Percentiles rank a stretch among this genome's conserved stretches.
These are phyloP conservation scores for Goniozus legneri DNA, from an alignment of 1,140 invertebrate species.

Conservation along the genomic window DNA sequence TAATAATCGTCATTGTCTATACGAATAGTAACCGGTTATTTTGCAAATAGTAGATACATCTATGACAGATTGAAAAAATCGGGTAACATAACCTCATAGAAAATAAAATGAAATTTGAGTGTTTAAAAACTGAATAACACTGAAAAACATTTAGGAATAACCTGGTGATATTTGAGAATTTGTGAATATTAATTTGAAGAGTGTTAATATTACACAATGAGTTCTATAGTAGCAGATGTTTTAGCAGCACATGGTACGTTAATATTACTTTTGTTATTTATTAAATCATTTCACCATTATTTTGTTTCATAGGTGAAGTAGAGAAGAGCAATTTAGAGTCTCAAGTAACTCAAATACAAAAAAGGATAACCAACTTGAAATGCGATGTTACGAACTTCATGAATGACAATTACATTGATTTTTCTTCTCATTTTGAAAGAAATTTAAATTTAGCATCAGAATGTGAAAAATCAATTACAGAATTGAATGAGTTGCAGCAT, in stretches of 20 bases:
- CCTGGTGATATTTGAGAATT: neutral
- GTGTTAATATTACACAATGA: conserved; percentile 1
- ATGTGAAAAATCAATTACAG: conserved; percentile 49
- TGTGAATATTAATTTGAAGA: neutral
- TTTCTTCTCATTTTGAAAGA: conserved; percentile 52
- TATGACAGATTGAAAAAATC: neutral
- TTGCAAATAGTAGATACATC: no score
- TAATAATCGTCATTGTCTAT: no score
- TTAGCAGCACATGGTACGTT: neutral
- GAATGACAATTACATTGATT: conserved; percentile 56
- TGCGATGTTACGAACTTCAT: conserved; percentile 56
- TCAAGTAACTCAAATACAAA: conserved; percentile 55
- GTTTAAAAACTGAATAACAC: neutral
- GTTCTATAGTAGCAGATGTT: neutral
- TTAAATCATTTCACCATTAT: neutral
- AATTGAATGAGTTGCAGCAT: conserved; percentile 53
- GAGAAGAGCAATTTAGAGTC: conserved; percentile 44
- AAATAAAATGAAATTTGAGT: neutral
- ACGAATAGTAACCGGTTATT: no score
- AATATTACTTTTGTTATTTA: neutral
- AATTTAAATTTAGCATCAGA: conserved; percentile 53
- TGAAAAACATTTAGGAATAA: neutral
- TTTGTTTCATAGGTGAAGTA: conserved; percentile 26
- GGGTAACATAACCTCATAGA: neutral
- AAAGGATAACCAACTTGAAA: conserved; percentile 58